These are phyloP conservation scores for Platygyra sinensis DNA, from an alignment of 64 coral and sea anemone species.

Conservation along the genomic window DNA sequence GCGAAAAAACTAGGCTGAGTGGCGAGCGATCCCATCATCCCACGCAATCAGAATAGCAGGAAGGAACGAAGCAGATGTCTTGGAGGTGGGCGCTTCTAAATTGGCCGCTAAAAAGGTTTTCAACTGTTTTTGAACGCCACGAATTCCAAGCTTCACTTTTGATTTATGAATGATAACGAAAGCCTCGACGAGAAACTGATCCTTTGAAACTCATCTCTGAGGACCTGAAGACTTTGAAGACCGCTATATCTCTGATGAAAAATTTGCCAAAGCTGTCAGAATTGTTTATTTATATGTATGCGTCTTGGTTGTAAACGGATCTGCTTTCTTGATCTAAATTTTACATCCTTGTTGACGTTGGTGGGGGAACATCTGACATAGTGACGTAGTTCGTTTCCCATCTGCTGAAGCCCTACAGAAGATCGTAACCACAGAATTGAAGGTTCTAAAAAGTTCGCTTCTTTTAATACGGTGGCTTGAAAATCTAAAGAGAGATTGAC, in stretches of 20 bases:
- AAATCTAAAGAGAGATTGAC: neutral
- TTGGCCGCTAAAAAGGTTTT: neutral
- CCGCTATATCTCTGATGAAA: conserved; percentile 11
- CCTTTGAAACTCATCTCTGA: neutral
- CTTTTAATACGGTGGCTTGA: neutral
- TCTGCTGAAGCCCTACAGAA: neutral
- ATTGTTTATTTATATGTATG: neutral
- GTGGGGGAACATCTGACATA: neutral
- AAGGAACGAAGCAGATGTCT: neutral
- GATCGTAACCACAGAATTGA: neutral
- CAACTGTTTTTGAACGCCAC: neutral
- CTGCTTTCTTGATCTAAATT: neutral
- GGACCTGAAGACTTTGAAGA: conserved; percentile 21
- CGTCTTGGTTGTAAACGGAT: too few species aligned
- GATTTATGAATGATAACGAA: neutral
- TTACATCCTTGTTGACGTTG: neutral
- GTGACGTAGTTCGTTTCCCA: neutral
- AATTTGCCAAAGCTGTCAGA: conserved; percentile 13
- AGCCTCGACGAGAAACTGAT: neutral
- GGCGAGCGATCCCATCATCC: neutral
- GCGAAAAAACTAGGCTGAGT: neutral
- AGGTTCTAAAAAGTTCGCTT: neutral
- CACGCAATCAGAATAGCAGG: neutral
- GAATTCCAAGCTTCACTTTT: neutral
- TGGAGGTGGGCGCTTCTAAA: neutral